Conservation (phyloP, 1,140 invertebrate genomes). For the Temnothorax nylanderi region DNA sequence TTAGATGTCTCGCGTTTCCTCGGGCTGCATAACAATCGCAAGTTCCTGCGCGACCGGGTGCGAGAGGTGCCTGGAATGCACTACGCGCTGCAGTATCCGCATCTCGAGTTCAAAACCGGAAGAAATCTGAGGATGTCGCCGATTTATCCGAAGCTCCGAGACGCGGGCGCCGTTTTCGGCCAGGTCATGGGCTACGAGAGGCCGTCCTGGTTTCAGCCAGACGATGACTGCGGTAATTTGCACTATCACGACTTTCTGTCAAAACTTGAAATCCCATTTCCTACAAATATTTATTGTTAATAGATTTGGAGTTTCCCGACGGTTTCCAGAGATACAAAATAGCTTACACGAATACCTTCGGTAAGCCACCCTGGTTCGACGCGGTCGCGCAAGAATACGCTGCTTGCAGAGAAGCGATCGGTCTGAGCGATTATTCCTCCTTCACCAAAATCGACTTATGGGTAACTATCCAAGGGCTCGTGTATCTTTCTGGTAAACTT, state of each 20-base stretch:
- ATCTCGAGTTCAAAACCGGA: slow-evolving; percentile 94
- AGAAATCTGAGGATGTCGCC: slow-evolving; percentile 98
- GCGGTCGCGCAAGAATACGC: slow-evolving; percentile 95
- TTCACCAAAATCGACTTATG: slow-evolving; percentile 99
- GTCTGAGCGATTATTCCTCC: slow-evolving; percentile 98
- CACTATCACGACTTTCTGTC: not conserved
- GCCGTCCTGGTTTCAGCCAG: slow-evolving; percentile 95
- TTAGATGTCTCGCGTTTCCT: slow-evolving; percentile 97
- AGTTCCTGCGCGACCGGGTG: slow-evolving; percentile 96
- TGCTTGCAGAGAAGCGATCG: slow-evolving; percentile 97
- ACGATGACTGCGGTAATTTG: slow-evolving; percentile 85
- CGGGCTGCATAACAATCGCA: slow-evolving; percentile 97
- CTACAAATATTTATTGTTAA: not conserved
- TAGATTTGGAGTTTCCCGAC: slow-evolving; percentile 78
- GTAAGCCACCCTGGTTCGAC: slow-evolving; percentile 98
- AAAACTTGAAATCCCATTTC: not conserved
- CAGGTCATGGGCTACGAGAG: slow-evolving; percentile 99
- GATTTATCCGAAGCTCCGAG: slow-evolving; percentile 96
- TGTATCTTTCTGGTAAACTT: not conserved
- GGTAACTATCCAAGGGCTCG: slow-evolving; percentile 86
- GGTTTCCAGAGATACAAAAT: slow-evolving; percentile 87
- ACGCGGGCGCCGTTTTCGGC: slow-evolving; percentile 98
- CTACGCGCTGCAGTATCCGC: slow-evolving; percentile 94
- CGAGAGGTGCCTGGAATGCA: slow-evolving; percentile 97
- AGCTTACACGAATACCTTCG: slow-evolving; percentile 92